Evolutionary conservation across 2,888 invertebrate species (phyloP).

Genomic region (Zaprionus obscuricornis): DNA sequence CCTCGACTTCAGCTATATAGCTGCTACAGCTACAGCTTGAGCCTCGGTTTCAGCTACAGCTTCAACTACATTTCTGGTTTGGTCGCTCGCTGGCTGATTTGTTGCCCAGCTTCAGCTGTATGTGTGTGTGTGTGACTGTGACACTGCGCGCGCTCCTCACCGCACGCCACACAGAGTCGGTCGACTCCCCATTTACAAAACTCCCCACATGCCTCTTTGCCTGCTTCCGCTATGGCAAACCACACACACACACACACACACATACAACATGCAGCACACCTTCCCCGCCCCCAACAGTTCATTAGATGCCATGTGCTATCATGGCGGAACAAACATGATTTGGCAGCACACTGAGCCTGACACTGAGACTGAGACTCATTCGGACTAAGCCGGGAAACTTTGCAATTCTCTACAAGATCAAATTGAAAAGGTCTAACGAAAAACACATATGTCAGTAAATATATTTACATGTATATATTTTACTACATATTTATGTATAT

Average conservation of each 20-base stretch:
- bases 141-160: constrained; percentile 44
- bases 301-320: constrained; percentile 77
- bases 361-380: constrained; percentile 46
- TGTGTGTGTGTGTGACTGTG: no score
- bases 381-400: constrained; percentile 12
- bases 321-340: constrained; percentile 81
- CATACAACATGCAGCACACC: constrained; percentile 17
- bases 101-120: constrained; percentile 68
- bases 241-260: neutral
- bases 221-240: neutral
- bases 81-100: constrained; percentile 70
- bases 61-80: constrained; percentile 75
- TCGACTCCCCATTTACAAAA: no score
- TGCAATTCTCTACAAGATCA: constrained; percentile 10
- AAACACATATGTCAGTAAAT: constrained; percentile 7
- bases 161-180: neutral
- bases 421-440: constrained; percentile 20
- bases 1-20: constrained; percentile 55
- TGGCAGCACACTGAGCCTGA: constrained; percentile 62
- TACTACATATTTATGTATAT: neutral
- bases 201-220: no score
- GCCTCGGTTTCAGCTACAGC: constrained; percentile 26
- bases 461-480: neutral
- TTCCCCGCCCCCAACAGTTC: constrained; percentile 69
- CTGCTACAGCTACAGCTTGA: constrained; percentile 35